These are phyloP conservation scores for Tryphoninae sp. DNA, from an alignment of 2,888 invertebrate genomes.

Conservation along the genomic window DNA sequence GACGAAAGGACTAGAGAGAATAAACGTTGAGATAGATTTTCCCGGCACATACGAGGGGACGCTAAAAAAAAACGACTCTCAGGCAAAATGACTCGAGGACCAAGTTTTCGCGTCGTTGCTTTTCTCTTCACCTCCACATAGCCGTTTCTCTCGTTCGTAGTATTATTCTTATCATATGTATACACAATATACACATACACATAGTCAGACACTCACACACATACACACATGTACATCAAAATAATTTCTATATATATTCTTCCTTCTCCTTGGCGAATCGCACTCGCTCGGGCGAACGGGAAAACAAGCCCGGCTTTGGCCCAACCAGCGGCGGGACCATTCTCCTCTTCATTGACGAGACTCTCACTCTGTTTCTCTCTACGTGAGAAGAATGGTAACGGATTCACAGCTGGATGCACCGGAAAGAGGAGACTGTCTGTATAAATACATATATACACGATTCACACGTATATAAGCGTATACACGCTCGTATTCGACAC, in stretches of 20 bases:
- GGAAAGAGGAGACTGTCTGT: constrained; percentile 12
- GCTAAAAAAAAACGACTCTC: constrained; percentile 42
- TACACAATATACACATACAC: constrained; percentile 5
- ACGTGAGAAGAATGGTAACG: constrained; percentile 56
- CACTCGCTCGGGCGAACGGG: constrained; percentile 10
- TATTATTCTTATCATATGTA: background rate
- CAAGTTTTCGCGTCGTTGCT: constrained; percentile 53
- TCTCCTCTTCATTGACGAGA: constrained; percentile 55
- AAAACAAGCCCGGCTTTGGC: constrained; percentile 11
- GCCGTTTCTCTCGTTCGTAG: constrained; percentile 24
- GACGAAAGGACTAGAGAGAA: constrained; percentile 14
- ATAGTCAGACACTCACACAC: background rate
- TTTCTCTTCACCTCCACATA: constrained; percentile 17
- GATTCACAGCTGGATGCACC: constrained; percentile 51
- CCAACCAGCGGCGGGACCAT: constrained; percentile 16
- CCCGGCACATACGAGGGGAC: background rate
- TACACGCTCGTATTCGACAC: background rate
- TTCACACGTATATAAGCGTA: background rate
- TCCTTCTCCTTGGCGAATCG: background rate
- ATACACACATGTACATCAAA: background rate
- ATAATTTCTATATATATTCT: constrained; percentile 4
- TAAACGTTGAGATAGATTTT: constrained; percentile 50
- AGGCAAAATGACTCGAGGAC: constrained; percentile 55
- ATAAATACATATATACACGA: background rate
- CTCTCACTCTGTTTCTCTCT: constrained; percentile 48